A percentile compares a stretch with the other conserved stretches of the same genome.
Conservation (phyloP, 1,140 invertebrate species). For the Nasonia longicornis region DNA sequence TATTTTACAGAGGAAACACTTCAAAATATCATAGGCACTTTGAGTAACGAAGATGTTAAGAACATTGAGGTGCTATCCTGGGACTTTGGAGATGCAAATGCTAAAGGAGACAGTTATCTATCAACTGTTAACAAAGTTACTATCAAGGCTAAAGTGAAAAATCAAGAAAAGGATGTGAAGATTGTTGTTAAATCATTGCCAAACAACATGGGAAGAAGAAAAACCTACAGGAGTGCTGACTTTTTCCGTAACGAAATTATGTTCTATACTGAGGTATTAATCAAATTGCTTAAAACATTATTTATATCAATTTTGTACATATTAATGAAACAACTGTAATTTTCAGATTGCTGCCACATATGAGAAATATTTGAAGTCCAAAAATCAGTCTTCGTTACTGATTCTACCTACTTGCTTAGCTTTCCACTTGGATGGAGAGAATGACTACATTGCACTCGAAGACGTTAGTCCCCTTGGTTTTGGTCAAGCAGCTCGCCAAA, state of each 20-base stretch:
- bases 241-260: conserved; percentile 78
- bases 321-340: background rate
- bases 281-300: conserved; percentile 59
- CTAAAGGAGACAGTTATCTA: conserved; percentile 77
- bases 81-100: conserved; percentile 61
- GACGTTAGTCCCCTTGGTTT: conserved; percentile 73
- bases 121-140: conserved; percentile 73
- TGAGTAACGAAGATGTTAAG: conserved; percentile 51
- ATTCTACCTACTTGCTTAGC: conserved; percentile 68
- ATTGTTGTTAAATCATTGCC: conserved; percentile 76
- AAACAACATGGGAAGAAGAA: conserved; percentile 72
- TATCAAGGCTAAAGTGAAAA: conserved; percentile 64
- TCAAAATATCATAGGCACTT: conserved; percentile 62
- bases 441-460: conserved; percentile 77
- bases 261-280: conserved; percentile 73
- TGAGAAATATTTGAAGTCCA: conserved; percentile 56
- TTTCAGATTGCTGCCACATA: conserved; percentile 59
- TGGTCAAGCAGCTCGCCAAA: conserved; percentile 66
- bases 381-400: conserved; percentile 51
- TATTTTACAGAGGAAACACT: conserved; percentile 67
- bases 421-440: conserved; percentile 71
- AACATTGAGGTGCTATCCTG: conserved; percentile 67
- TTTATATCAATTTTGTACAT: conserved; percentile 53
- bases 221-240: conserved; percentile 75
- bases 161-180: conserved; percentile 59